These are phyloP conservation scores for Monochamus alternatus DNA, from an alignment of 2,888 invertebrate species.

Conservation along the genomic window DNA sequence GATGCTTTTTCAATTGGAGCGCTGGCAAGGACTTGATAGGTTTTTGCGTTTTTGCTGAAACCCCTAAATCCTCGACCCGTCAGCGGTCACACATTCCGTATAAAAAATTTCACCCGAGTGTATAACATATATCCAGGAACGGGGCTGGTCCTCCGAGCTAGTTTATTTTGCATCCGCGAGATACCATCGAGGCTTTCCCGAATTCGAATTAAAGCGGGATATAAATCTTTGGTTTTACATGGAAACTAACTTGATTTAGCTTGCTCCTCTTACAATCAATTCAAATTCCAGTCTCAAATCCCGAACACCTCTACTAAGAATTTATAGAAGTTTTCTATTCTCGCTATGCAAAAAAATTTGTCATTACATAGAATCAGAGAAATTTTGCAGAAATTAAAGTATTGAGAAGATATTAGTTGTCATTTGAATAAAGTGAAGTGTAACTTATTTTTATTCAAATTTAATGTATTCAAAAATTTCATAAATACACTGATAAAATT, in stretches of 20 bases:
- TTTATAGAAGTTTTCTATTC: too few species aligned
- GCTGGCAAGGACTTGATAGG: constrained; percentile 27
- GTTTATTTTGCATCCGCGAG: constrained; percentile 45
- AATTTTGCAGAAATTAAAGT: too few species aligned
- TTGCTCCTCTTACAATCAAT: too few species aligned
- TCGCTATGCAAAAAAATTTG: too few species aligned
- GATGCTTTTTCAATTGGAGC: constrained; percentile 36
- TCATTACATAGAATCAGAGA: too few species aligned
- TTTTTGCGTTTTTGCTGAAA: constrained; percentile 41
- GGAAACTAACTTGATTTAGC: constrained; percentile 3
- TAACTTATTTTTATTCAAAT: too few species aligned
- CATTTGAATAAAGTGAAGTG: too few species aligned
- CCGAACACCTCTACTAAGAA: too few species aligned
- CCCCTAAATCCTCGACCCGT: constrained; percentile 42
- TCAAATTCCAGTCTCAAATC: too few species aligned
- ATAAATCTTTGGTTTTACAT: constrained; percentile 14
- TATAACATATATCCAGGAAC: constrained; percentile 44
- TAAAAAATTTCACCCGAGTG: constrained; percentile 51
- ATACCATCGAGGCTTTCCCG: constrained; percentile 17
- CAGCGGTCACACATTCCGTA: constrained; percentile 48
- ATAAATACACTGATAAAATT: too few species aligned
- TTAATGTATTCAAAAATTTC: too few species aligned
- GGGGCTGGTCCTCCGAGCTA: constrained; percentile 40
- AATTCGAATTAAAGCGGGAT: constrained; percentile 23
- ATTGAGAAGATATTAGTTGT: too few species aligned